Evolutionary conservation across 1,140 invertebrate species (phyloP), one percentile per base, ranked within the genome.

Genomic region (Drosophila triauraria): DNA sequence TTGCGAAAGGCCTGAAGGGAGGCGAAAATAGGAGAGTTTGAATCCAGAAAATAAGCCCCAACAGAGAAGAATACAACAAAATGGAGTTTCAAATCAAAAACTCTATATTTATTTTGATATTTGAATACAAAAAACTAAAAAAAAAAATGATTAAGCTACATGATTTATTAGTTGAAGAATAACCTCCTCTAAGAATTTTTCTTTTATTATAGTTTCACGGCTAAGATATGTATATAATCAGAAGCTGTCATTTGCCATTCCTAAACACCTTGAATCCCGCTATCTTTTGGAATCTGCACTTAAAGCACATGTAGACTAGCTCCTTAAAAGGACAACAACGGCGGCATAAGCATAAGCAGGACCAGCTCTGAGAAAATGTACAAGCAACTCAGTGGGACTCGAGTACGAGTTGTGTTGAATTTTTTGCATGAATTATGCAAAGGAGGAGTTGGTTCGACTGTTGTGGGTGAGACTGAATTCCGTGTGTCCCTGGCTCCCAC

Each of bases 341-440:
- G 42, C 13, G 23, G 13, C 35, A 40, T 44, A 27, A 60, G 23
- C 25, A 2, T 9, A 20, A 10, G 25, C 47, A 30, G 57, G 35
- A 27, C 13, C 48, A 46, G 17, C 48, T 27, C 17, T 20, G 13
- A 17, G 35, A 15, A 43, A 53, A 70, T 44, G 48, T 53, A 62
- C 38, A 77, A 57, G 35, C 50, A 57, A 56, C 42, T 53, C 54
- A 40, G 42, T 68, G 63, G 63, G 44, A 70, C 44, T 57, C 57
- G 42, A 69, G 50, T 68, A 9, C 63, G 40, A 75, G 63, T 63
- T 56, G 78, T 56, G 60, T 72, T 81, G 70, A 56, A 70, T 59
- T 80, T 83, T 78, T 80, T 80, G 71, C 80, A 75, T 88, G 84
- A 87, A 87, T 87, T 88, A 87, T 87, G 83, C 83, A 87, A 87